phyloP scores from a whole-genome alignment of 2,113 vertebrate genomes.

The Oryzias woworae region DNA sequence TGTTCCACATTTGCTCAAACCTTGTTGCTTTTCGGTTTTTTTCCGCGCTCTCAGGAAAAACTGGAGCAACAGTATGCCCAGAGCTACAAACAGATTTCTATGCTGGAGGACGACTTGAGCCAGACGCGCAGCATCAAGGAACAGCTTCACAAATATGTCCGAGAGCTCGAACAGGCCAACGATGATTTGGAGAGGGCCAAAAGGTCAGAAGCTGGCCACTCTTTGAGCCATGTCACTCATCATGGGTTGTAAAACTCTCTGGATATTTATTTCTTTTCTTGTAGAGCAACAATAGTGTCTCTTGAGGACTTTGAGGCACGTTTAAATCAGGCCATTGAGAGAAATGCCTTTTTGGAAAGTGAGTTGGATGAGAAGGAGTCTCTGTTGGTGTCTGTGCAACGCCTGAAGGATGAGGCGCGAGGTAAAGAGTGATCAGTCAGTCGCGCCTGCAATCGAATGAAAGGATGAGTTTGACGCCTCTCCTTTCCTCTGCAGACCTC shows the following conservation, averaged over 20 bases:
- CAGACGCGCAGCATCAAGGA: constrained; percentile 96
- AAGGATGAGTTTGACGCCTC: background rate
- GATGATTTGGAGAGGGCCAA: constrained; percentile 98
- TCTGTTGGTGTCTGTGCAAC: constrained; percentile 92
- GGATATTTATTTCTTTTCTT: constrained; percentile 23
- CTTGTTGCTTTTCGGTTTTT: background rate
- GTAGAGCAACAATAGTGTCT: constrained; percentile 96
- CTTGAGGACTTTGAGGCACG: constrained; percentile 98
- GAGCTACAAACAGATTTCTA: constrained; percentile 94
- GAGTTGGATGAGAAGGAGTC: constrained; percentile 98
- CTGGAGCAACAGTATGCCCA: constrained; percentile 94
- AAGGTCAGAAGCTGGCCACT: constrained; percentile 74
- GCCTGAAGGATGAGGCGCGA: constrained; percentile 97
- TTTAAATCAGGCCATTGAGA: constrained; percentile 97
- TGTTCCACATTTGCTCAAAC: background rate
- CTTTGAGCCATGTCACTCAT: too few relatives aligned
- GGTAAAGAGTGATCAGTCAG: constrained; percentile 69
- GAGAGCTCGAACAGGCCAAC: constrained; percentile 97
- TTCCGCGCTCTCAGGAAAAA: constrained; percentile 83
- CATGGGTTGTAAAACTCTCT: background rate
- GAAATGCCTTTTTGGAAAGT: constrained; percentile 98
- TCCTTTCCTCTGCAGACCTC: constrained; percentile 79
- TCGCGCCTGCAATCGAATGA: background rate
- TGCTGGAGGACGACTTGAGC: constrained; percentile 92
- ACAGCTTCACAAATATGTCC: constrained; percentile 95